Base-by-base conservation (phyloP, 2,113 vertebrate species). In the Corythaeola cristata region DNA sequence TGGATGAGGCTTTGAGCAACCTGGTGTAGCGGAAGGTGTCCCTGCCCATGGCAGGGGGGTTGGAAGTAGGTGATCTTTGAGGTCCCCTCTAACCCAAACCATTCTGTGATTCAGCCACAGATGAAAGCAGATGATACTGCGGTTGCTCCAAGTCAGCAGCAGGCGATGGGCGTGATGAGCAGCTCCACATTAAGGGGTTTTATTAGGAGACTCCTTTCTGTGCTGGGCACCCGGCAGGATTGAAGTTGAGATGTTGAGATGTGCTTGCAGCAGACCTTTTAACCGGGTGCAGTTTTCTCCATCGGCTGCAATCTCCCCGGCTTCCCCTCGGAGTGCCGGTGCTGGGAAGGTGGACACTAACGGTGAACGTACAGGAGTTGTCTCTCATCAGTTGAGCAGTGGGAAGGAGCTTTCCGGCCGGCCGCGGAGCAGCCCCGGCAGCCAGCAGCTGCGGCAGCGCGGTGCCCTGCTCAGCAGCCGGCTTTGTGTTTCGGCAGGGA, bases 401-500 rank as follows among this genome's bases (percentile, higher is more conserved):
- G 32, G 90, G 58, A 87, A 55, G 80, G 73, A 68, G 20, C 73
- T 80, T 77, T 14, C 27, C 1, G 3, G 49, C 74, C 10, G 12
- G 74, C 72, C 33, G 3, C 63, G 90, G 53, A 3, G 17, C 73
- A 30, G 60, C 33, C 28, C 9, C 13, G 5, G 76, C 63, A 56
- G n/a, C 37, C 8, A 63, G 19, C 89, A 84, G 93, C 93, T 74
- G 91, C 27, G 0, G 28, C 39, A 73, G 37, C 35, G 2, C 5
- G 10, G 85, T 82, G 87, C 92, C 95, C 94, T 1, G 66, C 92
- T 96, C 93, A 58, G 95, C 72, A 94, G 95, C 96, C 2, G 52
- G 78, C 68, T 93, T 95, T 96, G 96, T 76, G 18, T 89, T 96
- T 93, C 79, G 82, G 91, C 93, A 75, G 89, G 7, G 53, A 75